A percentile compares a stretch with the other conserved stretches of the same genome.
These are phyloP conservation scores for Falcunculus frontatus DNA, from an alignment of 2,113 vertebrate species.

Conservation along the genomic window DNA sequence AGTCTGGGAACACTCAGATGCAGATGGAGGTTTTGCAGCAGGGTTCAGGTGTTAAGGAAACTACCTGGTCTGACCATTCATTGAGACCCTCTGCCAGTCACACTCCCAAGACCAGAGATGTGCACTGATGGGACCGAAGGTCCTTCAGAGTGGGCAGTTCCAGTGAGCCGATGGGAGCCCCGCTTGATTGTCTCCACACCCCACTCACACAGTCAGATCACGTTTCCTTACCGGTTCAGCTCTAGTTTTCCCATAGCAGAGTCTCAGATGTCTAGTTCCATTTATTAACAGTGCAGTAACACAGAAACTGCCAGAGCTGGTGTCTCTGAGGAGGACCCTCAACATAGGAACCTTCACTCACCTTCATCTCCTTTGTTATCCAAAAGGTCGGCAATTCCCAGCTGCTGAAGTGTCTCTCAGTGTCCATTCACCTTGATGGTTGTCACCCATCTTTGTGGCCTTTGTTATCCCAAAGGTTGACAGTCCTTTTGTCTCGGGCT, in stretches of 20 bases:
- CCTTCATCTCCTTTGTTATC: background rate
- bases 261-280: background rate
- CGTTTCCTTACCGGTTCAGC: fast-evolving
- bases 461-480: background rate
- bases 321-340: background rate
- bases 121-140: background rate
- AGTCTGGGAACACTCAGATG: background rate
- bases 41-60: background rate
- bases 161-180: fast-evolving
- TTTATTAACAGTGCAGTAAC: background rate
- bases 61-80: background rate
- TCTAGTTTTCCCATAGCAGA: background rate
- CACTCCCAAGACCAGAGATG: background rate
- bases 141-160: background rate
- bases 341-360: background rate
- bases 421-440: background rate
- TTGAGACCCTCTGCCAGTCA: background rate
- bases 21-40: background rate
- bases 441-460: fast-evolving
- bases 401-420: background rate
- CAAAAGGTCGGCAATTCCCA: background rate
- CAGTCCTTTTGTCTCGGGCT: background rate
- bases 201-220: background rate
- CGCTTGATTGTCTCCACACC: fast-evolving
- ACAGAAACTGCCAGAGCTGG: background rate